Base-by-base conservation (phyloP, 1,140 invertebrate genomes). In the Bombus huntii region DNA sequence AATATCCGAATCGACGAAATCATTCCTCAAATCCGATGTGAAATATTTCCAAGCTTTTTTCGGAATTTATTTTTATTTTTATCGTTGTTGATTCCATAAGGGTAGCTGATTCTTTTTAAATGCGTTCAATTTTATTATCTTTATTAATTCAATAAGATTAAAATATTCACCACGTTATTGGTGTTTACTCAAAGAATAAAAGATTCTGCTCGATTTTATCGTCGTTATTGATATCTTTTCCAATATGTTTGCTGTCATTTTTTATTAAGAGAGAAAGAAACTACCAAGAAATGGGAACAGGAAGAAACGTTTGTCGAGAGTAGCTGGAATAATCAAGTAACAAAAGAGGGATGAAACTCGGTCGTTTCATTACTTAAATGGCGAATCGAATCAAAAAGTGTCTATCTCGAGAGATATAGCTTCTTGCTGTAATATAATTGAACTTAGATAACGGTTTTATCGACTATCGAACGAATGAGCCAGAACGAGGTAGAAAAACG, bases 361-460 rank as follows among this genome's bases (percentile, higher is more conserved):
- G 2, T 53, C 25, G 78, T 70, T 81, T 34, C 44, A 25, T 42
- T 53, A n/a, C 34, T 18, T 15, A 15, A 28, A 42, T 28, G 39
- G 57, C 44, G 34, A 15, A 28, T 73, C 12, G 22, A 68, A 76
- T 72, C 59, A 28, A 68, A 39, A 42, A 31, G 28, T 44, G 22
- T 57, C 44, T 70, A 10, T 4, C 70, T 72, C 65, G 8, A n/a
- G 22, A 31, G 34, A 12, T 31, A 31, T 59, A 74, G 78, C 65
- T 86, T 77, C 28, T 70, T 70, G 37, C 47, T 31, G 47, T 82
- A 62, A 77, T 74, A 66, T 15, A 86, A 86, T 86, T 85, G 75
- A 82, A 86, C 65, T 62, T 28, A 39, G 71, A 85, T 62, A 75
- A 57, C 59, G 62, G 59, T 73, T 78, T 78, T 78, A 57, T 13